phyloP scores from a whole-genome alignment of 30 jellyfish, hydroid and myxozoan genomes.

The Thelohanellus kitauei region DNA sequence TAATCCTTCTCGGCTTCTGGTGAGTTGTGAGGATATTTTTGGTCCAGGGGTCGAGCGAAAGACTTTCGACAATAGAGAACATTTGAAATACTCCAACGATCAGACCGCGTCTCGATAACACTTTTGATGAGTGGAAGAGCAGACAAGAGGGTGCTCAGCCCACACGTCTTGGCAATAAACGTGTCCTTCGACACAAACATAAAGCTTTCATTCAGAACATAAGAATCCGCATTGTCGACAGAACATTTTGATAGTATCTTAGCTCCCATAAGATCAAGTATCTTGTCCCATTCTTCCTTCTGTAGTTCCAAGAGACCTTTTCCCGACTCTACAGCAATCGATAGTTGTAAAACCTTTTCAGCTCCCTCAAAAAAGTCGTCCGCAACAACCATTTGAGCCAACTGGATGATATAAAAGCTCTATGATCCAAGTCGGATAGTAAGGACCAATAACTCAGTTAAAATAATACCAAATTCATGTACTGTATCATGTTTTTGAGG shows the following conservation, averaged over 20 bases:
- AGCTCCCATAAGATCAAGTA: constrained; percentile 30
- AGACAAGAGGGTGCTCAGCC: constrained; percentile 27
- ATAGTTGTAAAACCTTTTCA: too few species aligned
- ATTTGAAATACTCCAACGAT: background rate
- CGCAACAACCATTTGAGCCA: too few species aligned
- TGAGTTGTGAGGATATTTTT: background rate
- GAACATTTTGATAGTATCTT: constrained; percentile 20
- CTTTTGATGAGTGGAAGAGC: constrained; percentile 23
- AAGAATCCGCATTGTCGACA: constrained; percentile 35
- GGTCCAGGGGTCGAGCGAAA: background rate
- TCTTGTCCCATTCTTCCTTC: too few species aligned
- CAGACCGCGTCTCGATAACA: constrained; percentile 2
- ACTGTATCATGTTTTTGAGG: too few species aligned
- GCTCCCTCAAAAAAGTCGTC: too few species aligned
- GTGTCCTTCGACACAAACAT: constrained; percentile 60
- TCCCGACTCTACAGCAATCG: too few species aligned
- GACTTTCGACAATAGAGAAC: background rate
- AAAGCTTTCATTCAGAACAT: constrained; percentile 85
- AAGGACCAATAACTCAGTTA: too few species aligned
- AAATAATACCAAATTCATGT: too few species aligned
- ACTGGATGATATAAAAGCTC: too few species aligned
- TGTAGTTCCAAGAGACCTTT: too few species aligned
- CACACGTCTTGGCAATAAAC: constrained; percentile 67
- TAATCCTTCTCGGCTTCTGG: too few species aligned
- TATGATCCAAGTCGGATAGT: too few species aligned